Percentiles rank a stretch among this genome's conserved stretches.
phyloP scores from a whole-genome alignment of 2,888 invertebrate genomes.

The Peribatodes rhomboidaria region DNA sequence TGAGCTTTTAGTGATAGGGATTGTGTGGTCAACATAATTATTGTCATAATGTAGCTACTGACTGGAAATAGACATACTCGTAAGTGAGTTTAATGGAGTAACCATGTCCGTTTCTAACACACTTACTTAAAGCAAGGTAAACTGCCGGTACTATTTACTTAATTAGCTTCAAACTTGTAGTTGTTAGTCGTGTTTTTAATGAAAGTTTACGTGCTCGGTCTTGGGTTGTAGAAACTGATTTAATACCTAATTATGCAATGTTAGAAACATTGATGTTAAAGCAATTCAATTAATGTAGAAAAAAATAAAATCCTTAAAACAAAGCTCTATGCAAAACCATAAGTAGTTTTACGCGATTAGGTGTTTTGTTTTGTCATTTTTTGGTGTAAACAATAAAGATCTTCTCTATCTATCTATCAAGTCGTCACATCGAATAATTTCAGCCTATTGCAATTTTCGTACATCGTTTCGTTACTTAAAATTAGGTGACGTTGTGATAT shows the following conservation, averaged over 20 bases:
- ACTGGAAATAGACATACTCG: constrained; percentile 5
- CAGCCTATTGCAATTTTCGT: no score
- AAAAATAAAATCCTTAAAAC: neutral
- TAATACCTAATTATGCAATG: neutral
- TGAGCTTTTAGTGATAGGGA: neutral
- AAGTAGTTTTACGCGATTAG: no score
- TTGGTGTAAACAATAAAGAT: no score
- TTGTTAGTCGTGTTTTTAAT: constrained; percentile 14
- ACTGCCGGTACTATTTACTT: constrained; percentile 10
- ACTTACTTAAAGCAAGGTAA: constrained; percentile 18
- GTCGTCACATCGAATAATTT: no score
- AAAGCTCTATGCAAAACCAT: no score
- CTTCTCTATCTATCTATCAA: no score
- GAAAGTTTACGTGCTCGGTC: neutral
- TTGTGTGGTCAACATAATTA: constrained; percentile 1
- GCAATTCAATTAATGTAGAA: neutral
- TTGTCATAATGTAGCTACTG: neutral
- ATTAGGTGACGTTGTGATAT: neutral
- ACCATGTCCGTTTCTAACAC: constrained; percentile 23
- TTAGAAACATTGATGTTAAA: neutral
- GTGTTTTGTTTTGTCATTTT: neutral
- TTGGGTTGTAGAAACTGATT: neutral
- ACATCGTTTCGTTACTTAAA: neutral
- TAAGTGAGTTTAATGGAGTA: constrained; percentile 28
- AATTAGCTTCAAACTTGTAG: constrained; percentile 24